Evolutionary conservation across 2,797 vertebrate species (phyloP).

Genomic region (Urocyon cinereoargenteus): DNA sequence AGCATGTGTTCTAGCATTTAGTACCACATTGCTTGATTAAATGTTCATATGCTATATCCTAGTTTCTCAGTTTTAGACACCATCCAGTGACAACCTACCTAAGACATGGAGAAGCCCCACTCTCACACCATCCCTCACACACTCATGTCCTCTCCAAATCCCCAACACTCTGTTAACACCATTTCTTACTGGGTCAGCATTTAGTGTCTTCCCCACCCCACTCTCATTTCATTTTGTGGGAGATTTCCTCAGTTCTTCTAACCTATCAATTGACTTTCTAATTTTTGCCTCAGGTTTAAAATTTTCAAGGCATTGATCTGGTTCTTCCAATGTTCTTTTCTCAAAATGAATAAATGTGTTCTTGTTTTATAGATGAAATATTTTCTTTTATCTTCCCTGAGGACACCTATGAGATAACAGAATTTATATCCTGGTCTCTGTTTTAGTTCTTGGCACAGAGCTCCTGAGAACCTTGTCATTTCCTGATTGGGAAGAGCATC

Average conservation of each 20-base stretch:
- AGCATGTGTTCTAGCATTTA: not conserved
- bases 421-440: not conserved
- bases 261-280: not conserved
- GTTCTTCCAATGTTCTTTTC: not conserved
- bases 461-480: not conserved
- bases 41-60: not conserved
- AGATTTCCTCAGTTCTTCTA: not conserved
- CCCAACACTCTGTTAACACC: not conserved
- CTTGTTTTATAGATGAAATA: not conserved
- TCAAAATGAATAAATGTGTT: not conserved
- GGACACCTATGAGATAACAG: not conserved
- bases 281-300: not conserved
- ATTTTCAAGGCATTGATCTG: not conserved
- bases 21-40: not conserved
- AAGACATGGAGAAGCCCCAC: not conserved
- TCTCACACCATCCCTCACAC: not conserved
- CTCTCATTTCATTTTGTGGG: not conserved
- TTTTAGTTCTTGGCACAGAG: not conserved
- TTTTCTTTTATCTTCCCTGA: not conserved
- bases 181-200: not conserved
- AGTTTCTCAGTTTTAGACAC: not conserved
- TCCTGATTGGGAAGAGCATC: not conserved
- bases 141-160: rapidly evolving
- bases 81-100: not conserved
- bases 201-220: not conserved